Evolutionary conservation across 2,888 invertebrate genomes (phyloP), one percentile per base, ranked within the genome.

Genomic region (Parnassius mnemosyne): DNA sequence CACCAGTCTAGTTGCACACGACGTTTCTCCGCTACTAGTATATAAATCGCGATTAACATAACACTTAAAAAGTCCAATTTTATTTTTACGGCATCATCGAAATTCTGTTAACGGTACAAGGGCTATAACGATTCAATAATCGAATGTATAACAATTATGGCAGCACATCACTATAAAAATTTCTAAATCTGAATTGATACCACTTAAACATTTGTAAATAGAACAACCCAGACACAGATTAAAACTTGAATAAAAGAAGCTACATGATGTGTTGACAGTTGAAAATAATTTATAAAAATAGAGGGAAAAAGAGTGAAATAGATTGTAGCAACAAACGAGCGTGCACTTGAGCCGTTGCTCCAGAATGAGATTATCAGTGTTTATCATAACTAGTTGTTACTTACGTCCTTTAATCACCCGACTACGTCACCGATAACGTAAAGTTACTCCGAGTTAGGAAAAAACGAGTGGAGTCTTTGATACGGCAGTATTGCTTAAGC

Each of bases 361-460:
- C 79, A 80, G 83, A 88, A 80, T 85, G 83, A 87, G 87, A 89
- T 89, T 89, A 89, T 89, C 89, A 86, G 81, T 81, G 78, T 83
- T 87, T 90, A 89, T 89, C 89, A 84, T 78, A 71, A 76, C 72
- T 71, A 78, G 84, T 87, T 84, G 86, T 86, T 85, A 84, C 81
- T 80, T 75, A 77, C 78, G 86, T 87, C 86, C 89, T 89, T 88
- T 87, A 89, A 89, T 89, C 86, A 80, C 73, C 75, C 75, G 77
- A 76, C 78, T 83, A 78, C 85, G 87, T 87, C 87, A 85, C 82
- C 84, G 88, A 88, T 89, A 86, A 78, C 74, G 69, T 68, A 58
- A 70, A 63, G 66, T 66, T 68, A 70, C 69, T 67, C 71, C 70
- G 81, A 80, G 76, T 75, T 76, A 72, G 66, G 77, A 82, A 81